Evolutionary conservation across 2,888 invertebrate genomes (phyloP), one percentile per base, ranked within the genome.

Genomic region (Andrena dorsata): DNA sequence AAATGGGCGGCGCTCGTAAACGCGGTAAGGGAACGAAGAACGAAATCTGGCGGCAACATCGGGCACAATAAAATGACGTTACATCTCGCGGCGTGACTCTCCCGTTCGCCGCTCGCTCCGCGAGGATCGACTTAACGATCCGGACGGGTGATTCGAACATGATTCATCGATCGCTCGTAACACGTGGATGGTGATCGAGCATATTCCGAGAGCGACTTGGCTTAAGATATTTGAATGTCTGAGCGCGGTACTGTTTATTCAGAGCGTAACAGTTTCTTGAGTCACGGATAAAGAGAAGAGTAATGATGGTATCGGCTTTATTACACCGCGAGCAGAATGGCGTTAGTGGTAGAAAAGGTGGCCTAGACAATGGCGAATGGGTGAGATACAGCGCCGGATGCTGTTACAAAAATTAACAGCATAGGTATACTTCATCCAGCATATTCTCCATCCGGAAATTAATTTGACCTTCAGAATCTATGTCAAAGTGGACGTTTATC

Each of bases 101-200:
- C 49, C 86, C 76, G 51, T 56, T 80, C 77, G 68, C 51, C 28
- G 58, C 69, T 49, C 35, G 70, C 49, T 70, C 70, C 47, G 32
- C 30, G 32, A 70, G 68, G 73, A 86, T 82, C 82, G 66, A 51
- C 58, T 75, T 79, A 87, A 84, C 68, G 84, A 82, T 82, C 77
- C 66, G 65, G 53, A 70, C 70, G 68, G 53, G 68, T 61, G 72
- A 65, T 56, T 60, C 66, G 47, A 58, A 47, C 78, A 79, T 88
- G 86, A 88, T 65, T 88, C 86, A 86, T 76, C 49, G 73, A 70
- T 76, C 63, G 68, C 51, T 68, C 47, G 58, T 26, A 66, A 72
- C 61, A 70, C 73, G 68, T 63, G 75, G 60, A 70, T 64, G 53
- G 56, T 76, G 75, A 83, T 76, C 41, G 76, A 75, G 53, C 80